Evolutionary conservation across 2,113 vertebrate species (phyloP).

Genomic region (Paralichthys olivaceus): DNA sequence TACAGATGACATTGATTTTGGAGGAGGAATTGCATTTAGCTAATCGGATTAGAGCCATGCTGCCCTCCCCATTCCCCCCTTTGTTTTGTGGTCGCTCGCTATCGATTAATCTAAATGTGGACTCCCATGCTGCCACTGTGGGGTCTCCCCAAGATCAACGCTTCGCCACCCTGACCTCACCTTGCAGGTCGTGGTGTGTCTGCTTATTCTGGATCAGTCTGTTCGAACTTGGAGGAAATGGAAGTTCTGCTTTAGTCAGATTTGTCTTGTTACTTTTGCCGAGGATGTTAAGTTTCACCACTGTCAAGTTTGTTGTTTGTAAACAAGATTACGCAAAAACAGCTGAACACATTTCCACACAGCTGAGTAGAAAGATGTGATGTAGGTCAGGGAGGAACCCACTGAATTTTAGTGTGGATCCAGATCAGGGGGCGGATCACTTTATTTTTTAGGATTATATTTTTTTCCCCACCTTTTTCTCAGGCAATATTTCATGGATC

Average conservation of each 20-base stretch:
- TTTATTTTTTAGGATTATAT: not conserved
- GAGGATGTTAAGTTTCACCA: too few species aligned
- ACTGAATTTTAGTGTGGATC: too few species aligned
- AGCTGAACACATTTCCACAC: not conserved
- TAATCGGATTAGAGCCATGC: conserved; percentile 79
- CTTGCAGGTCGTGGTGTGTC: conserved; percentile 21
- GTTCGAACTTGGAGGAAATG: not conserved
- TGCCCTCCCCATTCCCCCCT: conserved; percentile 74
- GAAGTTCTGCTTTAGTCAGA: not conserved
- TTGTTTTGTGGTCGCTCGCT: conserved; percentile 78
- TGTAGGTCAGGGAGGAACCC: too few species aligned
- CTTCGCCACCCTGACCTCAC: conserved; percentile 19
- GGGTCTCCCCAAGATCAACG: conserved; percentile 46
- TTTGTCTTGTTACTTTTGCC: too few species aligned
- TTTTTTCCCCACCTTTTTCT: not conserved
- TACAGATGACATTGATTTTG: conserved; percentile 82
- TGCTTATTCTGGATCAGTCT: too few species aligned
- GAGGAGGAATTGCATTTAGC: conserved; percentile 80
- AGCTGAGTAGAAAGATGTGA: too few species aligned
- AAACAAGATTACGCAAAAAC: not conserved
- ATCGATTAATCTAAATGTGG: conserved; percentile 79
- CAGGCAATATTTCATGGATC: too few species aligned
- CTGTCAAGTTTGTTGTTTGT: not conserved
- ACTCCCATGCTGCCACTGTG: conserved; percentile 62
- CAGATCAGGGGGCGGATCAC: too few species aligned